These are phyloP conservation scores for Furcula furcula DNA, from an alignment of 2,888 invertebrate genomes.

Conservation along the genomic window DNA sequence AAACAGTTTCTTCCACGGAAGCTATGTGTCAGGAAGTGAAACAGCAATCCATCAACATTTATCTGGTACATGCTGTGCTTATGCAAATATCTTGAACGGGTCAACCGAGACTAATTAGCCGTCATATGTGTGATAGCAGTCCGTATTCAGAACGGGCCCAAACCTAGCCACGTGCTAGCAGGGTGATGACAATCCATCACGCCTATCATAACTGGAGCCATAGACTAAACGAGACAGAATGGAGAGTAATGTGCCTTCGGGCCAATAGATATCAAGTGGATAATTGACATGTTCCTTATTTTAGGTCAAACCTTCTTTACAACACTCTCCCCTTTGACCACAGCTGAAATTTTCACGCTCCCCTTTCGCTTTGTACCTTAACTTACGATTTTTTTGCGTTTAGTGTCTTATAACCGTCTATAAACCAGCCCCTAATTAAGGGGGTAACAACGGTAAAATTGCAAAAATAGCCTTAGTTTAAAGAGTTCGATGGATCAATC, in stretches of 20 bases:
- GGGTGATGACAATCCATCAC: neutral
- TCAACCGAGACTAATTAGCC: constrained; percentile 16
- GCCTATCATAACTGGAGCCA: neutral
- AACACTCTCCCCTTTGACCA: no score
- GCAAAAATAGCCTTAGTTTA: no score
- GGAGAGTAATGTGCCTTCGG: constrained; percentile 24
- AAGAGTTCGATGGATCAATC: no score
- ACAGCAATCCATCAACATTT: constrained; percentile 2
- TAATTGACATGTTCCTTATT: neutral
- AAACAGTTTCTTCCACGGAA: no score
- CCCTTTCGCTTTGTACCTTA: no score
- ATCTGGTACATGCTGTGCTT: constrained; percentile 12
- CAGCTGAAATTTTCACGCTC: no score
- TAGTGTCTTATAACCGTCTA: no score
- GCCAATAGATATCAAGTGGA: constrained; percentile 17
- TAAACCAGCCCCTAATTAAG: no score
- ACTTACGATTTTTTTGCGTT: no score
- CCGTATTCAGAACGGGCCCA: neutral
- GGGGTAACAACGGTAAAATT: no score
- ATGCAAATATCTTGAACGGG: constrained; percentile 24
- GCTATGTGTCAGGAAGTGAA: neutral
- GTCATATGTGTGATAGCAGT: neutral
- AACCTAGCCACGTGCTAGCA: neutral
- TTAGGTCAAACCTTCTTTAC: no score
- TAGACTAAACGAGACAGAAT: neutral